Base-by-base conservation (phyloP, 1,140 invertebrate genomes). In the Popillia japonica region DNA sequence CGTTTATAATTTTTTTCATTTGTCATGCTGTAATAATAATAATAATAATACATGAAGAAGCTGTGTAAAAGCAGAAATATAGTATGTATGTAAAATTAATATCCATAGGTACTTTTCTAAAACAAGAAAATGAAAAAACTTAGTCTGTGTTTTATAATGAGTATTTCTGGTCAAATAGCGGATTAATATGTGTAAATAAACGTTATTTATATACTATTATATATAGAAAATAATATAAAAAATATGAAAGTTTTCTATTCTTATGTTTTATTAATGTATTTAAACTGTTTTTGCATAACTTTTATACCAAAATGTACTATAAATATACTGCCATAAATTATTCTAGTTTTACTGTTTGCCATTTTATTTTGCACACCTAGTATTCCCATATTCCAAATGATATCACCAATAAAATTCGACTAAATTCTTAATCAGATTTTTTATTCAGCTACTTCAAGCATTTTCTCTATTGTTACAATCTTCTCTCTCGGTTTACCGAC, bases 401-500 rank as follows among this genome's bases (percentile, higher is more conserved):
- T n/a, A 48, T 9, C 11, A 14, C 17, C 7, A 48, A 48, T 48
- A 48, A 11, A 48, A 48, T 4, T 11, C 44, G n/a, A n/a, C n/a
- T n/a, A n/a, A n/a, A n/a, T n/a, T n/a, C n/a, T n/a, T n/a, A n/a
- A n/a, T n/a, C n/a, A n/a, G n/a, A n/a, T n/a, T n/a, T n/a, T 9
- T 68, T 20, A 68, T 41, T 74, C 7, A 48, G 88, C 90, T 81
- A 96, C 90, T 83, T 92, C 85, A 78, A 98, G 85, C 96, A 98
- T 97, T 90, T 96, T 91, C 72, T 90, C 78, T 85, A 95, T 86
- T 84, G 89, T 88, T 8, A 93, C 89, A 79, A 96, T 90, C 87
- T 99, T 99, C 87, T 98, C 96, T 82, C 96, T 88, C 0, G 94
- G 93, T 88, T 98, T 98, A 34, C 92, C 93, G 9, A 89, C 79